Base-by-base conservation (phyloP, 1,140 invertebrate genomes). In the Drosophila navojoa region DNA sequence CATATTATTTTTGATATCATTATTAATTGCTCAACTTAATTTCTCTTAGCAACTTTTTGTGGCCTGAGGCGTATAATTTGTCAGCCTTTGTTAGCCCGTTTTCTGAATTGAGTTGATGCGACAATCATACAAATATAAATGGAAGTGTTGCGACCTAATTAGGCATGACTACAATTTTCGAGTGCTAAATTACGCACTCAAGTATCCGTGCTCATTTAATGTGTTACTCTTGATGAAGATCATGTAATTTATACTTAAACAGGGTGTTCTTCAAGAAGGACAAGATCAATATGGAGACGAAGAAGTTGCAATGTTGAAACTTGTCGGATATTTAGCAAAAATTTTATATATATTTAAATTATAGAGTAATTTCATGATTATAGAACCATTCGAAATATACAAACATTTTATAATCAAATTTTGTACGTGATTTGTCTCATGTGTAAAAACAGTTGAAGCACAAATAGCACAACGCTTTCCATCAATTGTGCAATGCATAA, bases 1-100 rank as follows among this genome's bases (percentile, higher is more conserved):
- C 25, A 16, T 15, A 35, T 29, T 19, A 4, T 2, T 49, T 44
- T 63, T 49, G 50, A 71, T 71, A 57, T 32, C 35, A 6, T 71
- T 53, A 66, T 66, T 67, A 59, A 71, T 59, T 67, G 69, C 15
- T 32, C 3, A 25, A 22, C 60, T 16, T 32, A 0, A 32, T 32
- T 32, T 9, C 7, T 32, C 7, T 32, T 9, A 32, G 32, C 19
- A 22, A 22, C 19, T 22, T 22, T 22, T 22, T 22, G 19, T 22
- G 0, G 19, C 32, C 10, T 22, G 38, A 35, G 27, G 29, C 47
- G 19, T 53, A 49, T 22, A 19, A 59, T 67, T 71, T 52, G 47
- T 58, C 27, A 45, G 54, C 44, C 25, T 71, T 64, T 50, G 32
- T 50, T 22, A 63, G 40, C 69, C 35, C 35, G 44, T 64, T 71